phyloP scores from a whole-genome alignment of 2,113 vertebrate genomes.

The Stomatorhinus ivindoensis region DNA sequence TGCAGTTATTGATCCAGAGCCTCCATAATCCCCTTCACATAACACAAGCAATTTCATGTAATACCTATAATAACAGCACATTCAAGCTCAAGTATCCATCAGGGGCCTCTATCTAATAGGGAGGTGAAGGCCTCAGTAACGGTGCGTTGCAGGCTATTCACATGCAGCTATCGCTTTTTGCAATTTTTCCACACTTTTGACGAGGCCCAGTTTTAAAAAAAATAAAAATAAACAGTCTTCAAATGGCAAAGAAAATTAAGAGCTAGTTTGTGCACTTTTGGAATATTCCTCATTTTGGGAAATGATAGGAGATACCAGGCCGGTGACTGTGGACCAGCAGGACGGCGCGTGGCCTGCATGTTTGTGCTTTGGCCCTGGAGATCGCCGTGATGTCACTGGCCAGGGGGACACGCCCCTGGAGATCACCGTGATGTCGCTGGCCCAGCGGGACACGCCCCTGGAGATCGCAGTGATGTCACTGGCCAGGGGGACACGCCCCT shows the following conservation, averaged over 20 bases:
- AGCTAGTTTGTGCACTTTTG: slow-evolving; percentile 65
- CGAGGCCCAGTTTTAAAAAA: slow-evolving; percentile 53
- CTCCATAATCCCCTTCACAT: slow-evolving; percentile 89
- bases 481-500: no score
- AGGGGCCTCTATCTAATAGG: slow-evolving; percentile 76
- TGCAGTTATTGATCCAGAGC: slow-evolving; percentile 95
- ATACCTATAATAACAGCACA: slow-evolving; percentile 94
- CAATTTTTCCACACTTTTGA: slow-evolving; percentile 53
- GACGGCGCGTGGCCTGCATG: no score
- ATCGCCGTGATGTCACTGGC: neutral
- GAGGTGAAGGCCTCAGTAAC: slow-evolving; percentile 64
- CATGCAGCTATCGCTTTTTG: slow-evolving; percentile 48
- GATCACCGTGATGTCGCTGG: no score
- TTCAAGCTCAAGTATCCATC: slow-evolving; percentile 87
- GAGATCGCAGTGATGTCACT: no score
- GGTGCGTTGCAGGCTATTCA: slow-evolving; percentile 54
- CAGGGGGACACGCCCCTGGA: no score
- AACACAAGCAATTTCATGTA: slow-evolving; percentile 95
- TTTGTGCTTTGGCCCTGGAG: neutral
- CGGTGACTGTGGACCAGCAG: neutral
- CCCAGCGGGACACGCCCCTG: no score
- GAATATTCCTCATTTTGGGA: slow-evolving; percentile 50
- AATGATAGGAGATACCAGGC: slow-evolving; percentile 30
- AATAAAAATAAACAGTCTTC: slow-evolving; percentile 60
- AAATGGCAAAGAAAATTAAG: slow-evolving; percentile 59